These are phyloP conservation scores for Rhadina sibilatrix DNA, from an alignment of 2,113 vertebrate genomes.

Conservation along the genomic window DNA sequence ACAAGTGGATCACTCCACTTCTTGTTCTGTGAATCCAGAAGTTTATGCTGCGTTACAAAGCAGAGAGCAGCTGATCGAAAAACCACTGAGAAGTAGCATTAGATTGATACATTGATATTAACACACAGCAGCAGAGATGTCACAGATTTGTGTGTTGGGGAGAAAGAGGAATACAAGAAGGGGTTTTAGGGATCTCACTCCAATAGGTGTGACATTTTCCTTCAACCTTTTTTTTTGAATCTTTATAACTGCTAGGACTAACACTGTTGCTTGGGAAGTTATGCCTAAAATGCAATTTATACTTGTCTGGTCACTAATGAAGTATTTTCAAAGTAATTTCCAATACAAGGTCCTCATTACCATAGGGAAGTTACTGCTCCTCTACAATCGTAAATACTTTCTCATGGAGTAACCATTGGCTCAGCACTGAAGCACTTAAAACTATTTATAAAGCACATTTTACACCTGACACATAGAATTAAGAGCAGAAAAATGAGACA, in stretches of 20 bases:
- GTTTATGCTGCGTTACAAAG: not conserved
- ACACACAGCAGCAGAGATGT: not conserved
- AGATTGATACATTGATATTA: not conserved
- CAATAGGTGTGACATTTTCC: not conserved
- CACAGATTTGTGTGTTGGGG: fast-evolving
- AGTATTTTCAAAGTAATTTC: not conserved
- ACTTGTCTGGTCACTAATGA: not conserved
- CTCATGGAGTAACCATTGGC: not conserved
- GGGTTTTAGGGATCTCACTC: not conserved
- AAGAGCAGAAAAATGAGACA: constrained; percentile 37
- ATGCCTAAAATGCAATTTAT: not conserved
- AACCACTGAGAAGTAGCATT: not conserved
- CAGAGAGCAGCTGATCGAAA: not conserved
- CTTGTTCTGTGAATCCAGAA: not conserved
- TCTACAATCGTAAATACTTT: not conserved
- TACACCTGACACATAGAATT: constrained; percentile 53
- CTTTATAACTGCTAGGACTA: not conserved
- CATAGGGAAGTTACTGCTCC: not conserved
- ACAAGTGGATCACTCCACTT: not conserved
- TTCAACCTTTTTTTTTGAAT: not conserved
- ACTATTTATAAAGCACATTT: constrained; percentile 43
- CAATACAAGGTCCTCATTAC: not conserved
- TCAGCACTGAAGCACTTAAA: not conserved
- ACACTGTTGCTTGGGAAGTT: not conserved
- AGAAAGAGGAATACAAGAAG: not conserved